Percentiles rank a stretch among this genome's conserved stretches.
Evolutionary conservation across 2,797 vertebrate species (phyloP).

Genomic region (Aulostomus chinensis): DNA sequence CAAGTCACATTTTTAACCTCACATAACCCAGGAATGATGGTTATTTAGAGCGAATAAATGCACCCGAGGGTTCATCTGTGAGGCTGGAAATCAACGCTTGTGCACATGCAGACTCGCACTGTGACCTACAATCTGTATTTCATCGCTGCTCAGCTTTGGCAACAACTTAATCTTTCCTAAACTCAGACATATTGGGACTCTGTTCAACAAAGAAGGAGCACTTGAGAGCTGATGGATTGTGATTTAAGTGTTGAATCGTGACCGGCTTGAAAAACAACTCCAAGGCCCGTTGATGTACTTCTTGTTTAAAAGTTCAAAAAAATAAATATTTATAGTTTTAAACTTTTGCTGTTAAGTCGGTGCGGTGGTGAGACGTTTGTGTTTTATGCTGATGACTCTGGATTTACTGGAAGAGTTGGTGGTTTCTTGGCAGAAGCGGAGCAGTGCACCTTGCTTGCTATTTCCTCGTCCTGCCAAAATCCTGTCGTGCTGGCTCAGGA

Average conservation of each 20-base stretch:
- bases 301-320: constrained; percentile 6
- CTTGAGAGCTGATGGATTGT: constrained; percentile 20
- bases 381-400: neutral
- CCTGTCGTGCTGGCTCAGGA: constrained; percentile 14
- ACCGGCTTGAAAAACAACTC: constrained; percentile 17
- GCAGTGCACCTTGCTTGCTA: constrained; percentile 2
- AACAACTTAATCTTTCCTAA: constrained; percentile 50
- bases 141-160: constrained; percentile 33
- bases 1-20: constrained; percentile 47
- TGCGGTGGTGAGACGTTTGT: neutral
- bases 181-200: constrained; percentile 35
- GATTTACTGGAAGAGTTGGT: constrained; percentile 22
- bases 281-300: constrained; percentile 5
- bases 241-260: constrained; percentile 39
- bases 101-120: constrained; percentile 13
- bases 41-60: constrained; percentile 31
- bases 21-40: constrained; percentile 48
- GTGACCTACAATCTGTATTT: constrained; percentile 46
- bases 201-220: constrained; percentile 33
- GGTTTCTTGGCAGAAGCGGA: constrained; percentile 20
- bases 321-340: constrained; percentile 16
- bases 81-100: constrained; percentile 42
- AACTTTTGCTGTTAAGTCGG: constrained; percentile 3
- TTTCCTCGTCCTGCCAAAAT: constrained; percentile 38
- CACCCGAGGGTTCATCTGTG: constrained; percentile 13